phyloP scores from a whole-genome alignment of 2,797 vertebrate species.

The Sebastes hubbsi region DNA sequence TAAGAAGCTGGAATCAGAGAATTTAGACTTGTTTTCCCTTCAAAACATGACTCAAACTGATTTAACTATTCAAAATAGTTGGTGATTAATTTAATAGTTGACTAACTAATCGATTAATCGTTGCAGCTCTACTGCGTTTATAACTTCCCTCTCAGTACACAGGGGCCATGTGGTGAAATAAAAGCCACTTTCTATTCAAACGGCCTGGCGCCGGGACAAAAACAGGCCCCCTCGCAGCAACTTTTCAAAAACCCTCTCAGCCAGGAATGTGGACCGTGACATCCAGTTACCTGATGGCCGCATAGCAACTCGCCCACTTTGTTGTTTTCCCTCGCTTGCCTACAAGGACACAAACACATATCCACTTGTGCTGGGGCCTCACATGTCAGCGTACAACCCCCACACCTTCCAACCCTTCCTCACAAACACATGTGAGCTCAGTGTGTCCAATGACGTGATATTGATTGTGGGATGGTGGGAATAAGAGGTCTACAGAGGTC shows the following conservation, averaged over 20 bases:
- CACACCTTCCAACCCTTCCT: background rate
- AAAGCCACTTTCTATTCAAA: slow-evolving; percentile 52
- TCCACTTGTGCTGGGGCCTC: slow-evolving; percentile 48
- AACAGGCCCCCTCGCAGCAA: slow-evolving; percentile 53
- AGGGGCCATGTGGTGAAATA: slow-evolving; percentile 40
- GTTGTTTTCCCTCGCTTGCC: slow-evolving; percentile 49
- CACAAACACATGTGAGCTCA: slow-evolving; percentile 31
- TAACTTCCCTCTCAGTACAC: background rate
- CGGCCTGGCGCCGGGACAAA: slow-evolving; percentile 32
- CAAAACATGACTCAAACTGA: too few relatives aligned
- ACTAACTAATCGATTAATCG: too few relatives aligned
- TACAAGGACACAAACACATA: slow-evolving; percentile 45
- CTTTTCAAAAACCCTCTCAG: slow-evolving; percentile 48
- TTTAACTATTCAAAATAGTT: too few relatives aligned
- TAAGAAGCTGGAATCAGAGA: too few relatives aligned
- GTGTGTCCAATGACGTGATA: slow-evolving; percentile 17
- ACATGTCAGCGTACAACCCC: slow-evolving; percentile 27
- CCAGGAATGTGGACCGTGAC: slow-evolving; percentile 67
- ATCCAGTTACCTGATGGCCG: slow-evolving; percentile 69
- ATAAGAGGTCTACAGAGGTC: slow-evolving; percentile 44
- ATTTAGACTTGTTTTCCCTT: too few relatives aligned
- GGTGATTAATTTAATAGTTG: too few relatives aligned
- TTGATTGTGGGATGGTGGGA: slow-evolving; percentile 50
- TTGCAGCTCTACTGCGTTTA: background rate
- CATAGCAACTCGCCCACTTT: slow-evolving; percentile 58